Evolutionary conservation across 2,888 invertebrate genomes (phyloP).

Genomic region (Schrankia costaestrigalis): DNA sequence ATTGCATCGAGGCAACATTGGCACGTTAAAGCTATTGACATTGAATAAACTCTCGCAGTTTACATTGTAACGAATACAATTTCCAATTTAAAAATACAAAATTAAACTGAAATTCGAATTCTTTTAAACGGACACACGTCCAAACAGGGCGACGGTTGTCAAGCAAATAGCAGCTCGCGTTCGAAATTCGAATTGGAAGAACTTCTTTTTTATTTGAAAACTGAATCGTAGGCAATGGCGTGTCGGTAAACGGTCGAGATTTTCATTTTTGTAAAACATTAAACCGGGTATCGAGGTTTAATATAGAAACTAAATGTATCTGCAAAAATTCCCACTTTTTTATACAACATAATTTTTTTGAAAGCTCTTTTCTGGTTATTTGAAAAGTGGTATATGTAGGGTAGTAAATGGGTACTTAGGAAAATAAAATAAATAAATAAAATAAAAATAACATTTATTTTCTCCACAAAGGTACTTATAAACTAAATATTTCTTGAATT

Average conservation of each 20-base stretch:
- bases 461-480: no score
- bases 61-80: slow-evolving; percentile 6
- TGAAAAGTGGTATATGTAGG: no score
- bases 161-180: slow-evolving; percentile 30
- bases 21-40: not conserved
- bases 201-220: slow-evolving; percentile 24
- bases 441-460: no score
- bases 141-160: slow-evolving; percentile 30
- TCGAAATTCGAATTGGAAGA: slow-evolving; percentile 31
- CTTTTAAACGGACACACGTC: slow-evolving; percentile 24
- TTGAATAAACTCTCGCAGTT: slow-evolving; percentile 5
- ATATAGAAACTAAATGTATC: no score
- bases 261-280: slow-evolving; percentile 21
- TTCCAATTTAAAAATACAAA: slow-evolving; percentile 14
- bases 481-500: no score
- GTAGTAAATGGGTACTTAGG: no score
- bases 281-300: no score
- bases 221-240: slow-evolving; percentile 7
- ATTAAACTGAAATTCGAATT: slow-evolving; percentile 12
- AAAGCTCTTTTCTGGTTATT: no score
- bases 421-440: no score
- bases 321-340: no score
- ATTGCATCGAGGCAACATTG: not conserved
- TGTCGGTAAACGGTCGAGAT: slow-evolving; percentile 17
- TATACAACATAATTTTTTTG: no score